Evolutionary conservation across 2,888 invertebrate genomes (phyloP).

Genomic region (Archaeoteleia sp.): DNA sequence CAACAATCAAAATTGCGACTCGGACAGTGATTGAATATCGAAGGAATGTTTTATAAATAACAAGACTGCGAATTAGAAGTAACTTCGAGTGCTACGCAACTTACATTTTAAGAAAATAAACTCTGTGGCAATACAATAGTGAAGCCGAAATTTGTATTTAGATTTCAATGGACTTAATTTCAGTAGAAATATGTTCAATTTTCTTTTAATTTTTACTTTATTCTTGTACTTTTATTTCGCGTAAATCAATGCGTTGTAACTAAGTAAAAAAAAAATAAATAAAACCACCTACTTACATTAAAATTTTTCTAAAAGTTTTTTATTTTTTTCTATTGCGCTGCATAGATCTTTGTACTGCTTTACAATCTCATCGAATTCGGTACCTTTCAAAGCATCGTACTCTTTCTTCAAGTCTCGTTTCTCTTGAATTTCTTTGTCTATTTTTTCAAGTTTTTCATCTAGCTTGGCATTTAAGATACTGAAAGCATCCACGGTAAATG

Average conservation of each 20-base stretch:
- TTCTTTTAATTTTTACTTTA: no score
- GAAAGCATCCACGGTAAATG: conserved; percentile 72
- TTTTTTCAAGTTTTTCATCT: conserved; percentile 69
- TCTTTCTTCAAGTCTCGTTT: conserved; percentile 70
- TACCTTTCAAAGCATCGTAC: conserved; percentile 72
- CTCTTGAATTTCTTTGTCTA: conserved; percentile 69
- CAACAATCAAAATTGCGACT: conserved; percentile 42
- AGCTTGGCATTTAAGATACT: conserved; percentile 69
- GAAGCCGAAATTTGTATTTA: no score
- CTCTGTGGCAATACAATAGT: conserved; percentile 3
- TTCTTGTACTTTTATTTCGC: no score
- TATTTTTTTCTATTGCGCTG: conserved; percentile 72
- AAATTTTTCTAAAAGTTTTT: conserved; percentile 61
- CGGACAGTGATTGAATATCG: conserved; percentile 53
- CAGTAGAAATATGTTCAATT: no score
- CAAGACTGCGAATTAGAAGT: conserved; percentile 45
- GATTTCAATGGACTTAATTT: no score
- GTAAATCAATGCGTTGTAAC: no score
- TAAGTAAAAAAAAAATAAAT: no score
- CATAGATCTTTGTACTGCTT: conserved; percentile 73
- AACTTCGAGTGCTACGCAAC: conserved; percentile 12
- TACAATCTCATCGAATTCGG: conserved; percentile 74
- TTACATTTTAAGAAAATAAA: conserved; percentile 32
- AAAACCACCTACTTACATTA: conserved; percentile 31
- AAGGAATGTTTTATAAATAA: no score